phyloP scores from a whole-genome alignment of 2,888 invertebrate species.

The Leuctra nigra region DNA sequence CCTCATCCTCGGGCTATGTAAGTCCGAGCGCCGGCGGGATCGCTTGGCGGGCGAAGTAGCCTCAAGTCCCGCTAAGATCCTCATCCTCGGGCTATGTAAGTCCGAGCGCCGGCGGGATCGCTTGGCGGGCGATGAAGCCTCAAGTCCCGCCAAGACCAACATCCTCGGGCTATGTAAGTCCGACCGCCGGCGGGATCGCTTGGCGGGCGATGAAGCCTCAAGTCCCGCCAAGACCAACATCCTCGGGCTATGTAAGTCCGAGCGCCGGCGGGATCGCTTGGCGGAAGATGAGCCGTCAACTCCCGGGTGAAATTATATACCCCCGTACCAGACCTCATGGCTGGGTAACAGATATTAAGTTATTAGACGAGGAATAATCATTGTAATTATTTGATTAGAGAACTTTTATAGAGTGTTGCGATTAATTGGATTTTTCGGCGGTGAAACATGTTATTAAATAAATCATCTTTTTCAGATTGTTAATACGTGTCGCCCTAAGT shows the following conservation, averaged over 20 bases:
- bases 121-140: neutral
- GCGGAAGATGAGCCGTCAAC: neutral
- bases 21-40: neutral
- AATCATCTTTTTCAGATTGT: too few species aligned
- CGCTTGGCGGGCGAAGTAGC: neutral
- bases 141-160: neutral
- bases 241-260: neutral
- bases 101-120: neutral
- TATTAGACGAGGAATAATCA: conserved; percentile 3
- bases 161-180: neutral
- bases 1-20: neutral
- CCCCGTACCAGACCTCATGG: neutral
- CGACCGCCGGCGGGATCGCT: neutral
- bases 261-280: neutral
- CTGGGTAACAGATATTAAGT: neutral
- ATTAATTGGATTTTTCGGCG: conserved; percentile 6
- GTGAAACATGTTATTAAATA: too few species aligned
- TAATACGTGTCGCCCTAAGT: too few species aligned
- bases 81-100: neutral
- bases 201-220: neutral
- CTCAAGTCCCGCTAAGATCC: neutral
- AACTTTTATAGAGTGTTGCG: conserved; percentile 5
- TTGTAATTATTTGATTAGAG: conserved; percentile 12
- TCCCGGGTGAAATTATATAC: conserved; percentile 5
- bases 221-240: neutral